A percentile compares a stretch with the other conserved stretches of the same genome.
Evolutionary conservation across 2,113 vertebrate species (phyloP).

Genomic region (Rattus norvegicus): DNA sequence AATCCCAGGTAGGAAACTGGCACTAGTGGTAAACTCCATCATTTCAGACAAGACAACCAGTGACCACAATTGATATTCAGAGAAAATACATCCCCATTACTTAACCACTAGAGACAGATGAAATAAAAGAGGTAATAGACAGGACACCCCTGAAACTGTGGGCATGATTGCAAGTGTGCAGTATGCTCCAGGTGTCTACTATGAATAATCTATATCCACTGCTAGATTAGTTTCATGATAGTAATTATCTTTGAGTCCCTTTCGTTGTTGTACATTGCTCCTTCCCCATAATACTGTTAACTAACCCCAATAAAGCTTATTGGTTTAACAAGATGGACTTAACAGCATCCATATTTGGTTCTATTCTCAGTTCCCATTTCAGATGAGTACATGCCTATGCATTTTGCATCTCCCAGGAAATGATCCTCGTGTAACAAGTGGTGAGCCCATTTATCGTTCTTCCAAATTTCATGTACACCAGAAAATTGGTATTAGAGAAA

Average conservation of each 20-base stretch:
- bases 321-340: neutral
- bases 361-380: neutral
- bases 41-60: no score
- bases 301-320: neutral
- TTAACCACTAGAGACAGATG: no score
- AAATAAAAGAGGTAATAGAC: no score
- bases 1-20: no score
- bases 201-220: neutral
- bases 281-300: neutral
- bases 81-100: no score
- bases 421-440: neutral
- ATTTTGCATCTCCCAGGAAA: neutral
- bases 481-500: neutral
- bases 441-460: neutral
- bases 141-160: neutral
- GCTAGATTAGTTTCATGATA: neutral
- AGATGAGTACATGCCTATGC: neutral
- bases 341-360: neutral
- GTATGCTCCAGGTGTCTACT: neutral
- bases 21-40: no score
- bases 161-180: neutral
- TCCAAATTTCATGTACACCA: neutral
- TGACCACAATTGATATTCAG: no score
- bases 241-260: neutral
- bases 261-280: neutral